These are phyloP conservation scores for Cecropterus lyciades DNA, from an alignment of 1,140 invertebrate genomes.

Conservation along the genomic window DNA sequence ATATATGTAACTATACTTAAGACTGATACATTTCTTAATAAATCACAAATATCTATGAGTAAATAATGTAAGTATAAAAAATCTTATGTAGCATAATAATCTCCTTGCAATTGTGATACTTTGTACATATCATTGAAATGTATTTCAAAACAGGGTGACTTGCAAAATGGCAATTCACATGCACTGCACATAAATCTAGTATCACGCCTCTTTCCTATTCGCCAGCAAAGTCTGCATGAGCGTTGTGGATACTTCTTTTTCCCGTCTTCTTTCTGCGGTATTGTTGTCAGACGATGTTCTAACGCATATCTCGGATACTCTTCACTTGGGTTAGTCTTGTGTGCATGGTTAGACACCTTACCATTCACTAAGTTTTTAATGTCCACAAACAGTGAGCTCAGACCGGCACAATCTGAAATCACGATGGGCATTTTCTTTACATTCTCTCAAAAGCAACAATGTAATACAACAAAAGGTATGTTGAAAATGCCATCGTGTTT, in stretches of 20 bases:
- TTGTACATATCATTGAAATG: conserved; percentile 78
- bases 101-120: conserved; percentile 73
- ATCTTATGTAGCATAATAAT: conserved; percentile 74
- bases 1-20: conserved; percentile 42
- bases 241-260: conserved; percentile 84
- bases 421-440: conserved; percentile 82
- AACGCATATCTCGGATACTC: conserved; percentile 59
- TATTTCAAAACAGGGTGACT: conserved; percentile 80
- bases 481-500: conserved; percentile 85
- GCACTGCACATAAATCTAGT: conserved; percentile 82
- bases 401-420: conserved; percentile 79
- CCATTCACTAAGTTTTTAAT: conserved; percentile 80
- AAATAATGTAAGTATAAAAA: conserved; percentile 42
- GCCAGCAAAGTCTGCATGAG: conserved; percentile 80
- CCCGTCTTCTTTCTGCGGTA: conserved; percentile 83
- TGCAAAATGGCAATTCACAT: conserved; percentile 81
- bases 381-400: conserved; percentile 77
- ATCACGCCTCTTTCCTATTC: conserved; percentile 77
- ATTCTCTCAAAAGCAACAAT: conserved; percentile 45
- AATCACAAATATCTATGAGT: conserved; percentile 40
- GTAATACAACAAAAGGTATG: conserved; percentile 58
- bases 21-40: conserved; percentile 46
- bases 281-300: conserved; percentile 77
- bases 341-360: conserved; percentile 65
- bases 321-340: conserved; percentile 57